Evolutionary conservation across 2,797 vertebrate genomes (phyloP), one percentile per base, ranked within the genome.

Genomic region (Artibeus jamaicensis): DNA sequence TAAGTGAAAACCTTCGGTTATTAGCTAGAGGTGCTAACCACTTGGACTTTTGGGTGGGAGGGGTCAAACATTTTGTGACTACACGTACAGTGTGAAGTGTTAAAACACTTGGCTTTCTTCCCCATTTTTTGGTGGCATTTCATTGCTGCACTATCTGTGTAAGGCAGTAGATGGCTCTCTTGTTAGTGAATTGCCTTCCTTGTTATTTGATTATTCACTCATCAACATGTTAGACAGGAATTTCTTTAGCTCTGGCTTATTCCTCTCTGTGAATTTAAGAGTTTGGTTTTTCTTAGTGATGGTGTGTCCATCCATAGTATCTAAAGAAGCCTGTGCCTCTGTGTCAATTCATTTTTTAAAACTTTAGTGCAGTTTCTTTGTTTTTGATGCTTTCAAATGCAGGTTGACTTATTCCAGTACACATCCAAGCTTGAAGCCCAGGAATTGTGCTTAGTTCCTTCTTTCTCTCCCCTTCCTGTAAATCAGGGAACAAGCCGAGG

Each of bases 111-210:
- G 83, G 92, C 79, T 85, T n/a, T 4, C 89, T 95, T 96, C 85
- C 68, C 70, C 12, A 11, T 59, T 82, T 96, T 92, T 37, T 70
- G 7, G 11, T 73, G 85, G 42, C 26, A 9, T 94, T 86, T 97
- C 94, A 16, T 94, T 86, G 86, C 57, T 98, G 98, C 95, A 97
- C 37, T 98, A 96, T 98, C 96, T 93, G 94, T 87, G 22, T 73
- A 84, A 62, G 97, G 97, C 98, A 99, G 98, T 97, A 99, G 98
- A 94, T 99, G 98, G 98, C 98, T 96, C 98, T 98, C 97, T 98
- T 98, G 98, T 97, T 98, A 98, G 98, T 96, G 96, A 97, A 98
- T 98, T 98, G 95, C 50, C 65, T 96, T 91, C 83, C 65, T 88
- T 71, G 53, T 95, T 96, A 77, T 8, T 93, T 97, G 92, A 93